These are phyloP conservation scores for Orestias chungarensis DNA, from an alignment of 2,797 vertebrate genomes.

Conservation along the genomic window DNA sequence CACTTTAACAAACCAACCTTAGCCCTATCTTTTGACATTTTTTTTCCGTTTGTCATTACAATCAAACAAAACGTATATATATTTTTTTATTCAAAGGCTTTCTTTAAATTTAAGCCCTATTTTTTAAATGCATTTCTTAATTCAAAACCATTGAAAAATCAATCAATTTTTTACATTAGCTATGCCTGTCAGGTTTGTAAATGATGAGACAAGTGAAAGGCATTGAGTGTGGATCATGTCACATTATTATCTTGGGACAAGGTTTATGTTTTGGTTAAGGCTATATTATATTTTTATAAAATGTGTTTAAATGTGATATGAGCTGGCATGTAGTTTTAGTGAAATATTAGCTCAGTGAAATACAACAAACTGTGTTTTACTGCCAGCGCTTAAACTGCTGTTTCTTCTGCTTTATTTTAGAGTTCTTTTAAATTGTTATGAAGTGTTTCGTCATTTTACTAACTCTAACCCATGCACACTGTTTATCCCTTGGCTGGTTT, in stretches of 20 bases:
- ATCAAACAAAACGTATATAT: no score
- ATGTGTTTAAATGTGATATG: neutral
- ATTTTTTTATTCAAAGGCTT: no score
- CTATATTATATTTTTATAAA: neutral
- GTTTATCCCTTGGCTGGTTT: neutral
- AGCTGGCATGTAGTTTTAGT: neutral
- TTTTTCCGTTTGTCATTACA: no score
- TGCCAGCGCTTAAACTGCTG: neutral
- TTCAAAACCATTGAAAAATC: no score
- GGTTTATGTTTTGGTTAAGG: neutral
- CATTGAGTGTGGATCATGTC: neutral
- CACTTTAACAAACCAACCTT: no score
- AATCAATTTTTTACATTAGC: no score
- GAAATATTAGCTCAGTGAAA: neutral
- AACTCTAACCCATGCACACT: neutral
- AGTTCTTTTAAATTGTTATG: constrained; percentile 2
- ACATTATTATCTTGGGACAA: neutral
- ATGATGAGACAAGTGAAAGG: neutral
- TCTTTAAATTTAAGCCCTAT: no score
- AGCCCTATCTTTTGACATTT: no score
- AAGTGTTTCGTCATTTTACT: neutral
- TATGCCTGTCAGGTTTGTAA: no score
- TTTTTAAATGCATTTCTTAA: no score
- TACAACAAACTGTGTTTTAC: neutral
- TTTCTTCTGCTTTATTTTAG: neutral